These are phyloP conservation scores for Thalpophila matura DNA, from an alignment of 2,888 invertebrate species.

Conservation along the genomic window DNA sequence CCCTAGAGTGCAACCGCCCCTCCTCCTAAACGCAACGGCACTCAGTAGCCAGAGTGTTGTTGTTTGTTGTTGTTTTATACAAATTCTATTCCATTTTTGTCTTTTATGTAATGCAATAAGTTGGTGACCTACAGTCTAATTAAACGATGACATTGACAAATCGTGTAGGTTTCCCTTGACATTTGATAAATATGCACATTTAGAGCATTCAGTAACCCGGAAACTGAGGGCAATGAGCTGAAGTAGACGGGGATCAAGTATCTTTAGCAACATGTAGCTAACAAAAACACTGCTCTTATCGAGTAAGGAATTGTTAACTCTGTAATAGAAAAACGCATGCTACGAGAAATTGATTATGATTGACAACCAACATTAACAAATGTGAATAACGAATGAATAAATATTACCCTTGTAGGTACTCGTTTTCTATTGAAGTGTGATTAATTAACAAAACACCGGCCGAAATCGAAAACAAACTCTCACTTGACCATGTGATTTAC, in stretches of 20 bases:
- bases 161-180: slow-evolving; percentile 37
- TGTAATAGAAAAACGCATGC: slow-evolving; percentile 13
- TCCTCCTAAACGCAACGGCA: too few relatives aligned
- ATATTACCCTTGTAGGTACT: slow-evolving; percentile 44
- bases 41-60: too few relatives aligned
- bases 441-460: slow-evolving; percentile 34
- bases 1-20: too few relatives aligned
- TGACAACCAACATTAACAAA: slow-evolving; percentile 10
- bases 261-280: slow-evolving; percentile 13
- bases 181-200: slow-evolving; percentile 40
- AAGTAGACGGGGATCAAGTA: slow-evolving; percentile 25
- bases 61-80: too few relatives aligned
- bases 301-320: slow-evolving; percentile 24
- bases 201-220: slow-evolving; percentile 33
- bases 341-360: slow-evolving; percentile 20
- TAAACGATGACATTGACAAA: slow-evolving; percentile 37
- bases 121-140: slow-evolving; percentile 18
- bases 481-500: slow-evolving; percentile 22
- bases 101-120: neutral
- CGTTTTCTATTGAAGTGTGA: slow-evolving; percentile 37
- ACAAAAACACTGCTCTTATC: slow-evolving; percentile 19
- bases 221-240: slow-evolving; percentile 40
- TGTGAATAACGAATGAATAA: slow-evolving; percentile 5
- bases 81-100: too few relatives aligned
- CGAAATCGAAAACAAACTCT: slow-evolving; percentile 35